Base-by-base conservation (phyloP, 2,797 vertebrate genomes). In the Dendrocincla tyrannina region DNA sequence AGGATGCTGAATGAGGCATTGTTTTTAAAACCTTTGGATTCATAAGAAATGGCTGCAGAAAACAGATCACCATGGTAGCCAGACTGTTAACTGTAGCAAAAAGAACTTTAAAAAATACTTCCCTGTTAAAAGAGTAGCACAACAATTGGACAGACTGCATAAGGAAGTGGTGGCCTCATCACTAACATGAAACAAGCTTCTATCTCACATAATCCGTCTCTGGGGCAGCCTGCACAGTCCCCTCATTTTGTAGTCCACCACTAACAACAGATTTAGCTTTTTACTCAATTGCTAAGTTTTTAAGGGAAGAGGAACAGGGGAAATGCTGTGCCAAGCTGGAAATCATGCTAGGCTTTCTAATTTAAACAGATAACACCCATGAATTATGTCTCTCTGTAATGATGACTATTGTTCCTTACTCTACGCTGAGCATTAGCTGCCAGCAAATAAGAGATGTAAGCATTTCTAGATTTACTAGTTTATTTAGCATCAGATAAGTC, bases 401-500 rank as follows among this genome's bases (percentile, higher is more conserved):
- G 17, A 68, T 62, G 15, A 35, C 16, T 79, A 3, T 42, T 42
- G 27, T 56, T 69, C 41, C 58, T 73, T 87, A 32, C 14, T 59
- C 15, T 60, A 17, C 0, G 0, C 4, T 28, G 5, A 86, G 16
- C 27, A 17, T 64, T 75, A 68, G 28, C 52, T 59, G n/a, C 46
- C 50, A 93, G 63, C 30, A 93, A 94, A 89, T 88, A 85, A 92
- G 37, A 75, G 69, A 86, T 58, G 41, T 56, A 87, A 88, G 35
- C 47, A 55, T 84, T 83, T 89, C 82, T 81, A 85, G 69, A 66
- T 83, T 85, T 76, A 88, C 22, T 81, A 39, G 78, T 97, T 94
- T 96, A 93, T 98, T 98, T 97, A 97, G 91, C 91, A 81, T 95
- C 67, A 88, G 77, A 93, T 74, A 35, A 60, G 74, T 95, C 96